Evolutionary conservation across 1,140 invertebrate species (phyloP).

Genomic region (Drosophila tristis): DNA sequence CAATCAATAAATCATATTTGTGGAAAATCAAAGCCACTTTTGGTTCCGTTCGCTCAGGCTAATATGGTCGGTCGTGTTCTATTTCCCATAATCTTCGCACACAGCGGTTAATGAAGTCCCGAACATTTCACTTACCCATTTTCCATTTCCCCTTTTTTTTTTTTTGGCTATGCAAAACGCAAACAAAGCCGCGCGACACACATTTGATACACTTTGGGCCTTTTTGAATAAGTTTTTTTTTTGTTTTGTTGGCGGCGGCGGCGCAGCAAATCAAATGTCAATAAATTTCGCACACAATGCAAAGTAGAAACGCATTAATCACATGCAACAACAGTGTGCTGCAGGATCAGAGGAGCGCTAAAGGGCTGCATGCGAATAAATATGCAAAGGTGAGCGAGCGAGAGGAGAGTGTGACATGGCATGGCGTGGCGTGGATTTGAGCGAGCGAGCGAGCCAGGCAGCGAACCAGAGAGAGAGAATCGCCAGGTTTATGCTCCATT

Average conservation of each 20-base stretch:
- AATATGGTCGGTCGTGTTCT: no score
- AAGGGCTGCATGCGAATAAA: slow-evolving; percentile 24
- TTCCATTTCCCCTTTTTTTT: slow-evolving; percentile 19
- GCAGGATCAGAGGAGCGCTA: slow-evolving; percentile 20
- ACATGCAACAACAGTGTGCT: slow-evolving; percentile 32
- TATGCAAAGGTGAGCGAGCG: no score
- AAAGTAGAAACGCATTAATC: slow-evolving; percentile 63
- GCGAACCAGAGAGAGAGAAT: slow-evolving; percentile 4
- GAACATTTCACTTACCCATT: slow-evolving; percentile 9
- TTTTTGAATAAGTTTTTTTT: slow-evolving; percentile 11
- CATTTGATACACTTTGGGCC: slow-evolving; percentile 70
- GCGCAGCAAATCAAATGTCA: slow-evolving; percentile 75
- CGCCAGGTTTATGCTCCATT: slow-evolving; percentile 56
- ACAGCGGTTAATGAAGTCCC: slow-evolving; percentile 62
- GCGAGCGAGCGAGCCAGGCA: background rate
- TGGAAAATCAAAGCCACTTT: no score
- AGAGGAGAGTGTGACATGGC: no score
- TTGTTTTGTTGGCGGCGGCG: slow-evolving; percentile 18
- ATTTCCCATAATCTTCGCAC: background rate
- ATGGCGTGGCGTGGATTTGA: background rate
- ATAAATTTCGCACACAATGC: slow-evolving; percentile 74
- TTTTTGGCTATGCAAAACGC: slow-evolving; percentile 65
- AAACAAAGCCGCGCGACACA: slow-evolving; percentile 77
- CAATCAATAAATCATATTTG: no score
- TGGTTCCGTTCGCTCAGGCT: no score